Conservation (phyloP, 2,888 invertebrate species). For the Orchesella flavescens region DNA sequence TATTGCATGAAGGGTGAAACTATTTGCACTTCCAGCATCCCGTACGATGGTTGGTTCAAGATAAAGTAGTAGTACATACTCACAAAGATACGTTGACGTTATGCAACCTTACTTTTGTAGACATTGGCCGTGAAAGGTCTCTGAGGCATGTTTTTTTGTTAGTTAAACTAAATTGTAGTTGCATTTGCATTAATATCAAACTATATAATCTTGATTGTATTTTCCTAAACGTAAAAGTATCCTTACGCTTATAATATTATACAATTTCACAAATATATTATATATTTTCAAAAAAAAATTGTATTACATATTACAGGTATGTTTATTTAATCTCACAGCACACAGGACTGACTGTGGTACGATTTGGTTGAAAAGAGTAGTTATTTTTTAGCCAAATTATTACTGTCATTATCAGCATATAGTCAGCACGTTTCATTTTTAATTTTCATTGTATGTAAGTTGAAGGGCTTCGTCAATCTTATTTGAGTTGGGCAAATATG, state of each 20-base stretch:
- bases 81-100: no score
- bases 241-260: no score
- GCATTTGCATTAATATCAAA: neutral
- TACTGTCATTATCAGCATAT: constrained; percentile 26
- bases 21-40: neutral
- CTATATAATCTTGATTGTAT: no score
- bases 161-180: no score
- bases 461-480: constrained; percentile 48
- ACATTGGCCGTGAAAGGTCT: constrained; percentile 13
- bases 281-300: constrained; percentile 22
- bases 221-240: no score
- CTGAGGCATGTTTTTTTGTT: constrained; percentile 7
- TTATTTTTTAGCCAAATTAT: constrained; percentile 10
- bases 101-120: no score
- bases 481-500: constrained; percentile 38
- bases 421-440: constrained; percentile 28
- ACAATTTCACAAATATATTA: constrained; percentile 13
- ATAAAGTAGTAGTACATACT: no score
- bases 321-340: constrained; percentile 56
- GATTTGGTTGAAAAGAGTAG: neutral
- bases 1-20: neutral
- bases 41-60: neutral
- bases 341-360: constrained; percentile 45
- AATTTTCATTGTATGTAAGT: constrained; percentile 17
- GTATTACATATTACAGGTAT: constrained; percentile 22